Evolutionary conservation across 2,113 vertebrate genomes (phyloP), one percentile per base, ranked within the genome.

Genomic region (Cervus canadensis): DNA sequence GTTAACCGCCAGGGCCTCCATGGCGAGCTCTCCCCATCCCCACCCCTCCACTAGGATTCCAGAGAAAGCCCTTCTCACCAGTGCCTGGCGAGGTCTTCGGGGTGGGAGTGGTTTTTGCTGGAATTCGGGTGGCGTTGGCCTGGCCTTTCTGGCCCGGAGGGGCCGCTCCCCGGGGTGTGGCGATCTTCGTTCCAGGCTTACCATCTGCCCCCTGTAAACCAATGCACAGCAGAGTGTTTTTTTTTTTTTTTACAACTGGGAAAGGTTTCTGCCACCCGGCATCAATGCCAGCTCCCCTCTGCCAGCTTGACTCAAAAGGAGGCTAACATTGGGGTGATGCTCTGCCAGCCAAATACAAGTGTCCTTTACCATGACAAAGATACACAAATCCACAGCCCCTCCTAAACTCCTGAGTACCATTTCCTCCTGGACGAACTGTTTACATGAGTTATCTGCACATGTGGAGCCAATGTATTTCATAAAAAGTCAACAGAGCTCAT

Each of bases 41-140:
- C 25, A 28, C 25, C 45, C 26, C 9, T 16, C 3, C 60, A 48
- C 16, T 15, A 12, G 56, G 60, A 36, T 33, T 45, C 64, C 23
- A 43, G 40, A 52, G 79, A n/a, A 19, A 11, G 2, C 10, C 71
- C 84, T 60, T 85, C 96, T 90, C 98, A 99, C 99, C 98, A 2
- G 98, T 98, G 96, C 98, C 97, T 0, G 99, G 99, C 1, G 99
- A 99, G 17, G 99, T 99, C 98, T 99, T 99, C 62, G 99, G 99
- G 92, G 98, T 59, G 5, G 99, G 98, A 6, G 99, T 98, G 9
- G 99, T 98, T 99, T 99, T 99, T 33, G 99, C 99, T 6, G 99
- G 99, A 78, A 99, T 99, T 98, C 99, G 99, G 40, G 99, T 99
- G 96, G 99, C 99, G 0, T 99, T 99, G 92, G 96, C 98, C 0